These are phyloP conservation scores for Sitodiplosis mosellana DNA, from an alignment of 1,140 invertebrate genomes.

Conservation along the genomic window DNA sequence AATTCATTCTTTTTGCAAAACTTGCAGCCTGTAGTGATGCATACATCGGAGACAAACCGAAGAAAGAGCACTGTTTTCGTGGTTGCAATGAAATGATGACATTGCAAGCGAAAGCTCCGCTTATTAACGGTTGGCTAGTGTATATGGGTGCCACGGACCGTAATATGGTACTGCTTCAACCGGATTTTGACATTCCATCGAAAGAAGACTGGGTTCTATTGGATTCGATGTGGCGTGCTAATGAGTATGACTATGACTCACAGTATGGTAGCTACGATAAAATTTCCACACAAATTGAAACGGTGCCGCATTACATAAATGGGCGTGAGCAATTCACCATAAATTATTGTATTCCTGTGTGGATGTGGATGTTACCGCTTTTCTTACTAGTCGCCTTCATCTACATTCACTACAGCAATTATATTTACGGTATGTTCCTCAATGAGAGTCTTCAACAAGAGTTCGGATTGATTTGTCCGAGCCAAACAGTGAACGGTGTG, in stretches of 20 bases:
- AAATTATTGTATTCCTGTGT: neutral
- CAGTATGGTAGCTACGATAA: neutral
- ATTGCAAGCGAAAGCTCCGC: neutral
- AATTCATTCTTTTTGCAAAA: neutral
- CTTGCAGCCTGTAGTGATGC: neutral
- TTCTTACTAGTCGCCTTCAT: neutral
- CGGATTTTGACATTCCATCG: neutral
- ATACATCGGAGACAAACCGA: neutral
- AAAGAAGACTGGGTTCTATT: neutral
- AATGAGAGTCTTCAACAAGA: too few relatives aligned
- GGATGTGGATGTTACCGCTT: neutral
- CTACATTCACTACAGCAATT: neutral
- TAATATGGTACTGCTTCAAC: neutral
- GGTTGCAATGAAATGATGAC: neutral
- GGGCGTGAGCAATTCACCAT: neutral
- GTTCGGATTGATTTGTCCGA: too few relatives aligned
- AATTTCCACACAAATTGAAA: neutral
- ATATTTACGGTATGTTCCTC: too few relatives aligned
- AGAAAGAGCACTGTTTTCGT: neutral
- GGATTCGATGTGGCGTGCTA: neutral
- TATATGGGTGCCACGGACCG: neutral
- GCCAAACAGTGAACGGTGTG: too few relatives aligned
- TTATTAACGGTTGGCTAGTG: neutral
- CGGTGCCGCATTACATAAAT: neutral
- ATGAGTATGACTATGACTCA: neutral